Conservation (phyloP, 2,797 vertebrate species). For the Myotis daubentonii region DNA sequence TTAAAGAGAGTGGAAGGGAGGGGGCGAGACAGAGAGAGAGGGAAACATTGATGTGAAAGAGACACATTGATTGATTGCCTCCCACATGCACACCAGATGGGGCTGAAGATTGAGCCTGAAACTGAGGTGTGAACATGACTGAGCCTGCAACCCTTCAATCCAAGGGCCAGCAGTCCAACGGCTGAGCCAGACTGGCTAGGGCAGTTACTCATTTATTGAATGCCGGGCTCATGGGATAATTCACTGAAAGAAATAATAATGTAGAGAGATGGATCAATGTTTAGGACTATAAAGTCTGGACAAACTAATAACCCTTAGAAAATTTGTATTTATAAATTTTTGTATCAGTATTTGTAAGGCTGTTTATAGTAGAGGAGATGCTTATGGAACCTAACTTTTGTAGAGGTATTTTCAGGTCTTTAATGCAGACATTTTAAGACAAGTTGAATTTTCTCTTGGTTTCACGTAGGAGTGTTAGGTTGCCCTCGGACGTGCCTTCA, state of each 20-base stretch:
- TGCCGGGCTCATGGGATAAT: background rate
- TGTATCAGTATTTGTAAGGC: background rate
- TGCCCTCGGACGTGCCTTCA: slow-evolving; percentile 97
- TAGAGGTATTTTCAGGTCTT: background rate
- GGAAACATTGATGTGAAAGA: no score
- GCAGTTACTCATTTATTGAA: background rate
- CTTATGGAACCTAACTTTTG: slow-evolving; percentile 31
- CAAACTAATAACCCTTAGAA: background rate
- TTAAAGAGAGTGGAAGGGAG: no score
- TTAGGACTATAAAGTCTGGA: background rate
- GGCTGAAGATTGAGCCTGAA: no score
- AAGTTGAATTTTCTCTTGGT: slow-evolving; percentile 53
- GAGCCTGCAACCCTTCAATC: no score
- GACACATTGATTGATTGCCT: no score
- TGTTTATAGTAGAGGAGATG: background rate
- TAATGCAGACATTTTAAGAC: background rate
- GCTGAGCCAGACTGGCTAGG: no score
- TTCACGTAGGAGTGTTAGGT: slow-evolving; percentile 93
- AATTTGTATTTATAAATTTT: background rate
- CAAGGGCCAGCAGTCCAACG: no score
- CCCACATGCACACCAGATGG: no score
- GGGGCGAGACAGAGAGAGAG: no score
- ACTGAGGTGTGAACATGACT: no score
- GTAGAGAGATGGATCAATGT: background rate
- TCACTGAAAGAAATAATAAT: slow-evolving; percentile 6